phyloP scores from a whole-genome alignment of 2,797 vertebrate genomes.

The Ptychadena robeensis region DNA sequence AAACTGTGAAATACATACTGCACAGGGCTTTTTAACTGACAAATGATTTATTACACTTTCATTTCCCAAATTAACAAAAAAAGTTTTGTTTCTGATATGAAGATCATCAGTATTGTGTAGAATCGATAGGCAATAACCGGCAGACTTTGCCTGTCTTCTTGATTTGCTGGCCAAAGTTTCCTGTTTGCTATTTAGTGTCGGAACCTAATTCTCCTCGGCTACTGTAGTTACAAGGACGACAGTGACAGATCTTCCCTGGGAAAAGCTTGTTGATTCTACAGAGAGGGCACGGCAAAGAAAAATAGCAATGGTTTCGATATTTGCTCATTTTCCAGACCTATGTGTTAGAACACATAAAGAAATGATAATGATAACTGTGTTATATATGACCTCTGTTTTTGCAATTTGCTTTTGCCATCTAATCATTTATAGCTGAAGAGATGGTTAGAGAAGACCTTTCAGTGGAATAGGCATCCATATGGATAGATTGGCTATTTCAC shows the following conservation, averaged over 20 bases:
- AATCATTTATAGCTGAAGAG: no score
- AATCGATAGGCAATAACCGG: constrained; percentile 37
- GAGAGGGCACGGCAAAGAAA: background rate
- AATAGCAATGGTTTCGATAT: background rate
- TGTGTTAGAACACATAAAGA: background rate
- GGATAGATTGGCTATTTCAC: no score
- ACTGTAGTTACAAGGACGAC: constrained; percentile 12
- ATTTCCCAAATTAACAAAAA: constrained; percentile 19
- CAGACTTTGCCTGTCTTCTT: constrained; percentile 23
- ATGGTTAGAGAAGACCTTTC: no score
- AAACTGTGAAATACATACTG: no score
- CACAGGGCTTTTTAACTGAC: no score
- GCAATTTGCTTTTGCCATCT: background rate
- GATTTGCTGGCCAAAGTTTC: constrained; percentile 34
- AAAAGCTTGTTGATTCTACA: constrained; percentile 4
- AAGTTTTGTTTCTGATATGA: constrained; percentile 13
- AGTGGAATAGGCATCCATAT: no score
- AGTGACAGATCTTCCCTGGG: constrained; percentile 2
- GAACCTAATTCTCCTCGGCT: constrained; percentile 35
- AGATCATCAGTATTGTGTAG: constrained; percentile 28
- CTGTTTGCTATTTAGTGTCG: constrained; percentile 26
- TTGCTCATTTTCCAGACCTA: no score
- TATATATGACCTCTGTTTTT: background rate
- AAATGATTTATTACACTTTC: background rate
- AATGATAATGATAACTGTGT: background rate